Base-by-base conservation (phyloP, 2,888 invertebrate species). In the Alviniconcha strummeri region DNA sequence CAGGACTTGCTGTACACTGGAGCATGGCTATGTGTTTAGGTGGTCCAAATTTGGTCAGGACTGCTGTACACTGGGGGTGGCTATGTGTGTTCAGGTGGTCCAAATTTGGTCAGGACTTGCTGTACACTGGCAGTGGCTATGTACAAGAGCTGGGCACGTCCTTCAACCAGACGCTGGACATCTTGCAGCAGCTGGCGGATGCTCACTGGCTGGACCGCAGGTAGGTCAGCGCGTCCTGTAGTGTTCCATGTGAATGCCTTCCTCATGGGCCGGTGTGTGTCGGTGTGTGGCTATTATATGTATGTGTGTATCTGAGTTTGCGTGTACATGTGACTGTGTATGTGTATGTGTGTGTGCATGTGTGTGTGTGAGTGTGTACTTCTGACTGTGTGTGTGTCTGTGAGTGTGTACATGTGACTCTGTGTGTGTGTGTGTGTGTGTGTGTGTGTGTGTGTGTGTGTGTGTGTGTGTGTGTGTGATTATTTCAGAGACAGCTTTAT, bases 121-220 rank as follows among this genome's bases (percentile, higher is more conserved):
- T 91, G 5, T 92, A 92, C 81, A 84, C 86, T 9, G 91, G 92
- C 15, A 91, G 91, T 8, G 92, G 92, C 0, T 92, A 92, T 83
- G 83, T 89, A 2, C 89, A 90, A 84, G 75, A 67, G 5, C 86
- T 92, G 36, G 91, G 91, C 1, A 85, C 87, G 19, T 87, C 88
- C 9, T 84, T 87, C 75, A 87, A 88, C 57, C 89, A 90, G 76
- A 89, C 90, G 2, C 83, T 89, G 77, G 82, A 83, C 17, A 86
- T 86, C n/a, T 77, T 92, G 17, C 77, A 88, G 36, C 85, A 90
- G 60, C 88, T 92, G n/a, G 86, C 88, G 54, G 76, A 85, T 74
- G 86, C 86, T 5, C 85, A 86, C 74, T 92, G 92, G 92, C 86
- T 92, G 13, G 90, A 92, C 83, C 87, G 89, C 54, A 87, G 87